Conservation (phyloP, 2,113 vertebrate genomes). For the Boleophthalmus pectinirostris region DNA sequence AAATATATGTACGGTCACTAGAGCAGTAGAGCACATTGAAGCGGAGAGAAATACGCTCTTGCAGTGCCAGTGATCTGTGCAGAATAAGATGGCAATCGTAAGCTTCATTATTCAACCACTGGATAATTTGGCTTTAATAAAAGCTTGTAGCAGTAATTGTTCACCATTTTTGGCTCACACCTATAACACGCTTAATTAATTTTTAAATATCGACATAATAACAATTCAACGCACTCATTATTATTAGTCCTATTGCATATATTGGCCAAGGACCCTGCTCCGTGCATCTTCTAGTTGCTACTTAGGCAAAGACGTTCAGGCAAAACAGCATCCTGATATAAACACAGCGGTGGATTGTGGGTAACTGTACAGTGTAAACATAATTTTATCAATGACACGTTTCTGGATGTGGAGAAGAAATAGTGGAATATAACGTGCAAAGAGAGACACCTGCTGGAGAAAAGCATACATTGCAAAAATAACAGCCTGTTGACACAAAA, state of each 20-base stretch:
- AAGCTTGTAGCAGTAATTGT: neutral
- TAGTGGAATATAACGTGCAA: conserved; percentile 64
- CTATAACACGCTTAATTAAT: neutral
- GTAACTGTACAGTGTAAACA: conserved; percentile 62
- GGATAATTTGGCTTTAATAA: neutral
- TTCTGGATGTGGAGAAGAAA: conserved; percentile 77
- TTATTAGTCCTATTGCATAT: neutral
- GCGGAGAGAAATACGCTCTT: neutral
- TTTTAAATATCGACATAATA: neutral
- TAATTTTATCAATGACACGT: conserved; percentile 71
- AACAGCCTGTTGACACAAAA: neutral
- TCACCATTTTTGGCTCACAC: neutral
- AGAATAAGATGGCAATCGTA: neutral
- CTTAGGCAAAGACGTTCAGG: conserved; percentile 18
- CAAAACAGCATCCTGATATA: conserved; percentile 24
- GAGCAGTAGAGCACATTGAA: conserved; percentile 21
- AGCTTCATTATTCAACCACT: neutral
- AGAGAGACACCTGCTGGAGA: conserved; percentile 67
- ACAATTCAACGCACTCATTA: neutral
- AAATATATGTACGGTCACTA: neutral
- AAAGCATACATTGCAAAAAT: neutral
- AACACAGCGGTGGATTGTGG: conserved; percentile 50
- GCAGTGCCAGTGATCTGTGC: neutral
- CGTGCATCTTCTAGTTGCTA: neutral
- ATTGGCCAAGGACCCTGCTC: neutral